Base-by-base conservation (phyloP, 2,113 vertebrate species). In the Eurystomus gularis region DNA sequence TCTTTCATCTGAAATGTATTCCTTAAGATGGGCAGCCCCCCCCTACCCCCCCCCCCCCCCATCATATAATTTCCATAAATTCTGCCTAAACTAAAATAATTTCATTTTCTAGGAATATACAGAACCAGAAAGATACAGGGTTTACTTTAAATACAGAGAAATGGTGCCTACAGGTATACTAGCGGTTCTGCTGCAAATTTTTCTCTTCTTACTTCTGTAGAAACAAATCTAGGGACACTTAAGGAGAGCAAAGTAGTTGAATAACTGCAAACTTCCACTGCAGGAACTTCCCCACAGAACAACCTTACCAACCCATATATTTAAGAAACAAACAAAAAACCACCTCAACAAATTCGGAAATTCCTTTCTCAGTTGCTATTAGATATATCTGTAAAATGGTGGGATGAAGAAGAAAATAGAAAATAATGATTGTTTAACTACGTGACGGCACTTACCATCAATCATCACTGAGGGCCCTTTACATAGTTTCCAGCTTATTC, bases 11-110 rank as follows among this genome's bases (percentile, higher is more conserved):
- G 18, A 80, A 79, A 88, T 18, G 13, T n/a, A 40, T 61, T 86
- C 46, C 46, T 70, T 57, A 57, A 66, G 39, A 66, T 13, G 9
- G n/a, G 64, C 19, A 13, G 55, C 31, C 55, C 31, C 11, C 19
- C 10, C 1, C 13, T n/a, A n/a, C 2, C 24, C 7, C 24, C 13
- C 39, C 13, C 44, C 3, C 29, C 7, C 39, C 8, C 19, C 10
- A 73, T n/a, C 7, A 15, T 5, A 8, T 46, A n/a, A 29, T 52
- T 52, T 17, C 20, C 40, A 29, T 48, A 79, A 82, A 84, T 65
- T 54, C 26, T 84, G 16, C 35, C 57, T 72, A 35, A 66, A 65
- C 3, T 86, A 64, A 79, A 82, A 70, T 44, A 11, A 66, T 9
- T 20, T 5, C 3, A 12, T 40, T 82, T 92, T 55, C n/a, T 82